Conservation (phyloP, 2,113 vertebrate species). For the Rhipidura dahli region DNA sequence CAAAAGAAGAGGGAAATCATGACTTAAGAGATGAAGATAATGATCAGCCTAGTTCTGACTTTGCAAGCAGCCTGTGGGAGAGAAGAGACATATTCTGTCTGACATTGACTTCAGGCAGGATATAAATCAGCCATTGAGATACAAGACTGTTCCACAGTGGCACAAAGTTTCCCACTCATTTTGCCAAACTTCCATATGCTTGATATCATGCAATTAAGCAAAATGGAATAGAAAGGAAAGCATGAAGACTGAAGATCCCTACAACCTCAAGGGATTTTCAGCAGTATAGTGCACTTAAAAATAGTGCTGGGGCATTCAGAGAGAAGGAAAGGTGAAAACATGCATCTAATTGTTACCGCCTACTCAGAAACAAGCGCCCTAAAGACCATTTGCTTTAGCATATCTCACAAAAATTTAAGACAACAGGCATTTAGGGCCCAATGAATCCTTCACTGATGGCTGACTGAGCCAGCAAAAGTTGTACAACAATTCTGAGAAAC, state of each 20-base stretch:
- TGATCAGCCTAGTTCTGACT: slow-evolving; percentile 54
- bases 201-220: not conserved
- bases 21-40: slow-evolving; percentile 40
- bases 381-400: not conserved
- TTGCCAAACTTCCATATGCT: not conserved
- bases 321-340: not conserved
- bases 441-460: not conserved
- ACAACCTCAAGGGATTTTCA: not conserved
- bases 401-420: not conserved
- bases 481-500: not conserved
- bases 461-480: not conserved
- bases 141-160: not conserved
- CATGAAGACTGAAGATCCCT: not conserved
- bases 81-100: slow-evolving; percentile 1
- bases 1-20: slow-evolving; percentile 39
- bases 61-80: slow-evolving; percentile 38
- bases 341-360: not conserved
- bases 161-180: not conserved
- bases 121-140: slow-evolving; percentile 34
- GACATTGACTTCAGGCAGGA: slow-evolving; percentile 15
- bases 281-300: not conserved
- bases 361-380: not conserved
- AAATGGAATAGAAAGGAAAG: not conserved
- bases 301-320: not conserved
- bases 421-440: not conserved